phyloP scores from a whole-genome alignment of 2,888 invertebrate genomes.

The Smittia sp. region DNA sequence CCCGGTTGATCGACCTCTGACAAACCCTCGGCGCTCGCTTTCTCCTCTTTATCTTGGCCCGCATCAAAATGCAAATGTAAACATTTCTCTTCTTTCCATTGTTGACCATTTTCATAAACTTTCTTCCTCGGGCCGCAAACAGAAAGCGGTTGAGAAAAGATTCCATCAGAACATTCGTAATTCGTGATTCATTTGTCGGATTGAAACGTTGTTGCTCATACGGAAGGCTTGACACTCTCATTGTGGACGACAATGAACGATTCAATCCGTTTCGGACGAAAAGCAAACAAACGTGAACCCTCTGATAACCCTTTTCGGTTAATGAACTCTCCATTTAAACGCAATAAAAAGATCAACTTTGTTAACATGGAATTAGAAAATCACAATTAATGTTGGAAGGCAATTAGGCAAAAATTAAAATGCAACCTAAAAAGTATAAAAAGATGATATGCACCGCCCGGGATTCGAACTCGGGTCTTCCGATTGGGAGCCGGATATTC shows the following conservation, averaged over 20 bases:
- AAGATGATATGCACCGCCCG: not conserved
- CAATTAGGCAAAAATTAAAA: not conserved
- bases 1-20: slow-evolving; percentile 16
- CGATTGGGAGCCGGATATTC: no score
- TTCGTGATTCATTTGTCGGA: slow-evolving; percentile 25
- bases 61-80: slow-evolving; percentile 27
- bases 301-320: not conserved
- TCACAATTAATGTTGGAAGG: no score
- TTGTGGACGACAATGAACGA: not conserved
- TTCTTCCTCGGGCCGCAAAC: not conserved
- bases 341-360: no score
- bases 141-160: not conserved
- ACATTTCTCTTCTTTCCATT: not conserved
- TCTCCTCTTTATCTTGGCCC: not conserved
- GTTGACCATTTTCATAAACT: slow-evolving; percentile 29
- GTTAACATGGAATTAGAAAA: no score
- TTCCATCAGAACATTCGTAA: slow-evolving; percentile 21
- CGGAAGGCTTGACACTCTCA: slow-evolving; percentile 33
- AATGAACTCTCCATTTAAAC: no score
- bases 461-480: no score
- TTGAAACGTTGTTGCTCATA: slow-evolving; percentile 14
- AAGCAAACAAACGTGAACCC: not conserved
- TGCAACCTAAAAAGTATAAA: not conserved
- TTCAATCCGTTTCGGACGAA: not conserved
- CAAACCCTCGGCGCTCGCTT: slow-evolving; percentile 20